Evolutionary conservation across 2,888 invertebrate species (phyloP).

Genomic region (Cybosia mesomella): DNA sequence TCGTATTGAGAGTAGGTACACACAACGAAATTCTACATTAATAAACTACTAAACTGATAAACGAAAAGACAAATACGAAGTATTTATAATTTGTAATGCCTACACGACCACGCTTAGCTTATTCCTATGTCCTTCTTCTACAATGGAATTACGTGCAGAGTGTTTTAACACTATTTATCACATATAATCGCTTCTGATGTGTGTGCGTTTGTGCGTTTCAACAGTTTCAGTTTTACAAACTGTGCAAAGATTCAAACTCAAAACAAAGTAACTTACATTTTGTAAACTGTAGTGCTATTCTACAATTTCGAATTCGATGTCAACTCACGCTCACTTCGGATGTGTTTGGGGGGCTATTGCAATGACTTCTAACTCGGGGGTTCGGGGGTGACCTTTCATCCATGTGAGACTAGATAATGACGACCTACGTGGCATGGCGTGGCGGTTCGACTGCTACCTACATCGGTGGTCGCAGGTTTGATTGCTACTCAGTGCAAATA

Average conservation of each 20-base stretch:
- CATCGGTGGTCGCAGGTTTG: too few species aligned
- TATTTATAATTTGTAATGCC: background rate
- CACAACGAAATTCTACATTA: background rate
- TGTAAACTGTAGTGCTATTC: background rate
- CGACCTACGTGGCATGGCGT: too few species aligned
- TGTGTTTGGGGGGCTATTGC: too few species aligned
- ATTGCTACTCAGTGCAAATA: too few species aligned
- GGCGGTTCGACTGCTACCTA: too few species aligned
- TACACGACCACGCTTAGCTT: background rate
- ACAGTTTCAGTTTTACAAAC: too few species aligned
- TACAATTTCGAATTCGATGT: too few species aligned
- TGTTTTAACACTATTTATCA: constrained; percentile 4
- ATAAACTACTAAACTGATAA: background rate
- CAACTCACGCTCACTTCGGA: too few species aligned
- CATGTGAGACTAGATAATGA: too few species aligned
- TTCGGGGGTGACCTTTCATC: too few species aligned
- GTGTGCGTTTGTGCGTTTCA: background rate
- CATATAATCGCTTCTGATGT: background rate
- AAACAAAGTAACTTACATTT: background rate
- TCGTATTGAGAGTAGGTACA: background rate
- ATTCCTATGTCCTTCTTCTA: background rate
- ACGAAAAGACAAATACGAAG: background rate
- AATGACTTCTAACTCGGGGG: too few species aligned
- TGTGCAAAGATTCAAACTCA: background rate
- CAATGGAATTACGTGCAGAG: background rate